phyloP scores from a whole-genome alignment of 2,113 vertebrate genomes.

The Podilymbus podiceps region DNA sequence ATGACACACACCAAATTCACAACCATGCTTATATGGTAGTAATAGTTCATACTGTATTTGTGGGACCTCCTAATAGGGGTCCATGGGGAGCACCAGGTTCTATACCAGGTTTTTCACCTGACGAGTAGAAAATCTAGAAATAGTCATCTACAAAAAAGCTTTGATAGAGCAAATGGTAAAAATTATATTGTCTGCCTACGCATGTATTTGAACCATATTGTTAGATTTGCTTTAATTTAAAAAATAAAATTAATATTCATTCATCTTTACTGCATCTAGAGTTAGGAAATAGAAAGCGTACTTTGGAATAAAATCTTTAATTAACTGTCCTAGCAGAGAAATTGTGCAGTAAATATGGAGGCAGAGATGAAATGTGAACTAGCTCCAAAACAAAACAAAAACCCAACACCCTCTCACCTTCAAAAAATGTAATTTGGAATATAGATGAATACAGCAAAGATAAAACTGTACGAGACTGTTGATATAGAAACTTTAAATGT shows the following conservation, averaged over 20 bases:
- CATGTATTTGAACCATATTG: not conserved
- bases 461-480: not conserved
- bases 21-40: not conserved
- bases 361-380: not conserved
- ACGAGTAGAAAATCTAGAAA: not conserved
- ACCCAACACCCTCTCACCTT: fast-evolving
- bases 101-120: not conserved
- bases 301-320: not conserved
- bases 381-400: not conserved
- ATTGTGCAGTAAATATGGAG: not conserved
- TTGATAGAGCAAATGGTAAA: not conserved
- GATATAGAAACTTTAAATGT: not conserved
- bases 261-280: not conserved
- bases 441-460: not conserved
- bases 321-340: not conserved
- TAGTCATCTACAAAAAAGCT: not conserved
- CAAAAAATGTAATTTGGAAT: not conserved
- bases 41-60: not conserved
- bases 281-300: not conserved
- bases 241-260: not conserved
- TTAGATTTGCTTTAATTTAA: not conserved
- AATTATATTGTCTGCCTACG: not conserved
- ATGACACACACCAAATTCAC: not conserved
- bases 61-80: not conserved
- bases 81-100: fast-evolving